These are phyloP conservation scores for Zele albiditarsus DNA, from an alignment of 2,888 invertebrate genomes.

Conservation along the genomic window DNA sequence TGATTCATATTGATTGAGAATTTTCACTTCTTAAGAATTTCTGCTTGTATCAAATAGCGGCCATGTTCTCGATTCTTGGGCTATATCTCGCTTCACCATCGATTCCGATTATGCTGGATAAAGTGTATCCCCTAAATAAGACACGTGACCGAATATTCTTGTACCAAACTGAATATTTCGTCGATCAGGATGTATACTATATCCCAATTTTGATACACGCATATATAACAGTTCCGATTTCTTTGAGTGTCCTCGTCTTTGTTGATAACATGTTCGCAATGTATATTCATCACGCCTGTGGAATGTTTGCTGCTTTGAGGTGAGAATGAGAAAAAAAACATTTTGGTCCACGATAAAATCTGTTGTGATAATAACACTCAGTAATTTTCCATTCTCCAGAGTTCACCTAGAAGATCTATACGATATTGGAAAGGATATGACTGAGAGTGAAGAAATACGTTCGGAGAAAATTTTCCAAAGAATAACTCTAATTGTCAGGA, in stretches of 20 bases:
- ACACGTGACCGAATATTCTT: constrained; percentile 41
- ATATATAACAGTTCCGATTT: constrained; percentile 44
- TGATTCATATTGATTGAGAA: not conserved
- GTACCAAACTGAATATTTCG: constrained; percentile 48
- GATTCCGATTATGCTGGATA: constrained; percentile 43
- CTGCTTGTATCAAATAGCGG: constrained; percentile 22
- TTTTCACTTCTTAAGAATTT: not conserved
- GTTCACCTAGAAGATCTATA: constrained; percentile 36
- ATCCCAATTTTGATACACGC: constrained; percentile 44
- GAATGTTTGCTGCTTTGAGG: constrained; percentile 45
- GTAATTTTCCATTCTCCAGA: constrained; percentile 24
- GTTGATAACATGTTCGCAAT: constrained; percentile 46
- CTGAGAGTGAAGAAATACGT: not conserved
- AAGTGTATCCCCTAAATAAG: constrained; percentile 43
- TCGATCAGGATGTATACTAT: constrained; percentile 47
- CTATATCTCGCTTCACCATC: constrained; percentile 42
- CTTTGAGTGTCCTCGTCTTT: constrained; percentile 35
- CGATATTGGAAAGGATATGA: not conserved
- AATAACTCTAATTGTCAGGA: constrained; percentile 37
- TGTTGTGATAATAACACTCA: not conserved
- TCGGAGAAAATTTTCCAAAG: constrained; percentile 32
- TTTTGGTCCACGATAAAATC: not conserved
- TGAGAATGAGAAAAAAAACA: constrained; percentile 2
- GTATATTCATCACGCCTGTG: constrained; percentile 47
- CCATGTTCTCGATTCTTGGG: constrained; percentile 36